phyloP scores from a whole-genome alignment of 2,888 invertebrate species.

The Drosophila kambysellisi region DNA sequence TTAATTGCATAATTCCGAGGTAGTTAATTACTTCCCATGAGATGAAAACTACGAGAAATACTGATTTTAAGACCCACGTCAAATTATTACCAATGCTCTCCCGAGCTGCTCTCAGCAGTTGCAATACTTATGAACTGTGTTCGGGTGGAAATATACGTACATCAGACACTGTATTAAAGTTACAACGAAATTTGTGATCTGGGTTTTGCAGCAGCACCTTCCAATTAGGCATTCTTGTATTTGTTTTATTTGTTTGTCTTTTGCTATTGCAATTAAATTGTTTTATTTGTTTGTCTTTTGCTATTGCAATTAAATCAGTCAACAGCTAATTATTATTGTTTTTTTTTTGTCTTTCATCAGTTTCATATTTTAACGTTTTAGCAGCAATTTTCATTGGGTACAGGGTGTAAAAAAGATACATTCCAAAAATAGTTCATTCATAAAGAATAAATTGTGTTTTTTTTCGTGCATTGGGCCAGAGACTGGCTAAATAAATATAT shows the following conservation, averaged over 20 bases:
- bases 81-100: background rate
- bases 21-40: background rate
- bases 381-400: background rate
- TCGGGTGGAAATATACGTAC: background rate
- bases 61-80: background rate
- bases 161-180: background rate
- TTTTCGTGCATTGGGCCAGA: slow-evolving; percentile 39
- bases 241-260: background rate
- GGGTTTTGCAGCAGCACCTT: background rate
- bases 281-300: no score
- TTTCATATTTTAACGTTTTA: background rate
- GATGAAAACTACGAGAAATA: background rate
- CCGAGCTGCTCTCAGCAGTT: background rate
- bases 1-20: background rate
- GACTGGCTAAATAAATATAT: slow-evolving; percentile 8
- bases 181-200: background rate
- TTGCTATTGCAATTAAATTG: background rate
- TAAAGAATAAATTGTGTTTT: slow-evolving; percentile 24
- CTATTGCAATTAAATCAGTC: no score
- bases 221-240: background rate
- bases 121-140: no score
- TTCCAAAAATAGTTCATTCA: slow-evolving; percentile 43
- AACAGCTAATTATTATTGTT: no score
- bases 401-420: slow-evolving; percentile 14
- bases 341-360: no score